phyloP scores from a whole-genome alignment of 2,888 invertebrate genomes.

The Strigamia maritima region DNA sequence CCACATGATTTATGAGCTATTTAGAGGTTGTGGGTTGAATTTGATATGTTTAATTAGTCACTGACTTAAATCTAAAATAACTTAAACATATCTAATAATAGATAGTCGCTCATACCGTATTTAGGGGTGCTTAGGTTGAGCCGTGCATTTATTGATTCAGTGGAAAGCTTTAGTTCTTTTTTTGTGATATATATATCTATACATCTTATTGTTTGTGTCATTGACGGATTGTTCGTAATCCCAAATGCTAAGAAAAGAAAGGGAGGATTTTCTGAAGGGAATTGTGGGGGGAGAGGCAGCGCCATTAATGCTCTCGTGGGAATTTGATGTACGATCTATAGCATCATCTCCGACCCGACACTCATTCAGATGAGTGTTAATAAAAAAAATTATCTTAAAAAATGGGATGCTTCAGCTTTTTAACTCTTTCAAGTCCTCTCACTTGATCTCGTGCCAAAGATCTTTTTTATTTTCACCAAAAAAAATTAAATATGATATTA shows the following conservation, averaged over 20 bases:
- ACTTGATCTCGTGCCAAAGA: background rate
- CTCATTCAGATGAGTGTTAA: background rate
- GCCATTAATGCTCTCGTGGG: background rate
- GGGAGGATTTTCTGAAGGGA: background rate
- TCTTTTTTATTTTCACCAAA: too few species aligned
- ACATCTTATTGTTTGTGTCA: conserved; percentile 25
- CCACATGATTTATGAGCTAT: background rate
- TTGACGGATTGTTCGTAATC: conserved; percentile 13
- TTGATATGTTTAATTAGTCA: background rate
- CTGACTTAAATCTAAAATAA: background rate
- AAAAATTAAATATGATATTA: too few species aligned
- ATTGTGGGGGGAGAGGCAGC: background rate
- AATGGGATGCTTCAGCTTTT: background rate
- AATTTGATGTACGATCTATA: background rate
- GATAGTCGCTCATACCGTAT: background rate
- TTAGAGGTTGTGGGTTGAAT: background rate
- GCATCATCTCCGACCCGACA: background rate
- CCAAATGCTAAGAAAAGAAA: background rate
- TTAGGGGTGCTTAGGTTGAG: background rate
- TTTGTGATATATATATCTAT: background rate
- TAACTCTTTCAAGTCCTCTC: background rate
- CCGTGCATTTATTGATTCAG: background rate
- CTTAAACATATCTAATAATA: background rate
- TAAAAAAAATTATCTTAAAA: background rate
- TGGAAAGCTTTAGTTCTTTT: background rate